These are phyloP conservation scores for Orgyia antiqua DNA, from an alignment of 2,888 invertebrate species.

Conservation along the genomic window DNA sequence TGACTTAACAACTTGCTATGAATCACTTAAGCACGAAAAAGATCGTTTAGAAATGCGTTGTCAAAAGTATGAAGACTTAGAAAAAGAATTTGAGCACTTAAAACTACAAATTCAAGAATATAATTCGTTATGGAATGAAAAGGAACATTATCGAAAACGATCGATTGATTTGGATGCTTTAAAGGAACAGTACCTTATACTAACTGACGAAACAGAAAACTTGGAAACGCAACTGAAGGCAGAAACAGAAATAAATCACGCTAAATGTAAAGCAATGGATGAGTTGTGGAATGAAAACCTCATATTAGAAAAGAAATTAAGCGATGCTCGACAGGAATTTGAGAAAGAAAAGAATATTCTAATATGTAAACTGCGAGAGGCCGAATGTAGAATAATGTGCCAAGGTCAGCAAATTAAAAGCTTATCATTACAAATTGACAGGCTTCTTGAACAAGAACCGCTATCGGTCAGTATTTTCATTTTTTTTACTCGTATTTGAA, in stretches of 20 bases:
- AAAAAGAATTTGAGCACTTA: constrained; percentile 48
- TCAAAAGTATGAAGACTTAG: constrained; percentile 49
- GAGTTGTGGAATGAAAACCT: constrained; percentile 52
- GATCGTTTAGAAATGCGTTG: constrained; percentile 43
- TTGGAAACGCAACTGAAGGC: constrained; percentile 59
- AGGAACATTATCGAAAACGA: constrained; percentile 57
- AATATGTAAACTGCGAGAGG: constrained; percentile 69
- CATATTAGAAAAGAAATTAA: constrained; percentile 49
- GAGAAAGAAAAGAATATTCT: constrained; percentile 71
- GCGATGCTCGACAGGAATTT: constrained; percentile 42
- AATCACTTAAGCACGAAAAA: constrained; percentile 56
- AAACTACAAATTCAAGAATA: constrained; percentile 53
- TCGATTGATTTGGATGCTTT: constrained; percentile 55
- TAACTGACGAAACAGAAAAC: constrained; percentile 57
- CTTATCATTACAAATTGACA: constrained; percentile 71
- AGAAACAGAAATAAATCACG: constrained; percentile 58
- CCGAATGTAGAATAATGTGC: constrained; percentile 74
- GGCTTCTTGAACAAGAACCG: constrained; percentile 53
- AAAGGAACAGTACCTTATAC: constrained; percentile 56
- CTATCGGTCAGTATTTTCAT: constrained; percentile 33
- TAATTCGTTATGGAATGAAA: constrained; percentile 59
- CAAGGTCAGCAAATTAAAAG: constrained; percentile 78
- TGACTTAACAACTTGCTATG: constrained; percentile 56
- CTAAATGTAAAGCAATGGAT: constrained; percentile 48
- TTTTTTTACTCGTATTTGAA: too few species aligned